Conservation (phyloP, 2,113 vertebrate genomes). For the Myxocyprinus asiaticus region DNA sequence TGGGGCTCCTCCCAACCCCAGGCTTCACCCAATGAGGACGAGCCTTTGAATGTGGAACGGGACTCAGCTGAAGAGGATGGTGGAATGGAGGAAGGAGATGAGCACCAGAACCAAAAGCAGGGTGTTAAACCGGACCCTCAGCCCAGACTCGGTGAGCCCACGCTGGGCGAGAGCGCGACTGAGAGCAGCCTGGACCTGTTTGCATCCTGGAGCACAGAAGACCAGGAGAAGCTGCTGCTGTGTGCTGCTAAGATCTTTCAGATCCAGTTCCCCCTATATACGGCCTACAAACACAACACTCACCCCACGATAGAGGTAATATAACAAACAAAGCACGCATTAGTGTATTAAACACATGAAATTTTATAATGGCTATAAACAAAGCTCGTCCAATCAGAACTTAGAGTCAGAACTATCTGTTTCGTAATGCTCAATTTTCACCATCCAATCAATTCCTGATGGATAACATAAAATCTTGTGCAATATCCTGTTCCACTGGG, state of each 20-base stretch:
- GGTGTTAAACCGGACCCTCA: constrained; percentile 69
- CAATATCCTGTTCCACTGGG: too few species aligned
- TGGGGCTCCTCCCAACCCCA: constrained; percentile 81
- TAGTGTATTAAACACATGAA: too few species aligned
- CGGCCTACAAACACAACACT: constrained; percentile 99
- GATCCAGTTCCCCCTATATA: constrained; percentile 98
- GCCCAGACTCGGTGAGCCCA: constrained; percentile 67
- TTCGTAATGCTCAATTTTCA: too few species aligned
- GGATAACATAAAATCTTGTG: too few species aligned
- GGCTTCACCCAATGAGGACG: constrained; percentile 77
- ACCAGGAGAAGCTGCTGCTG: constrained; percentile 94
- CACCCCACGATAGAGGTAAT: constrained; percentile 97
- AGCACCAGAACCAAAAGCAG: constrained; percentile 38
- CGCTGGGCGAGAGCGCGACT: constrained; percentile 66
- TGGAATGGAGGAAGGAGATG: constrained; percentile 66
- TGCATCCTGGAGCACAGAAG: constrained; percentile 92
- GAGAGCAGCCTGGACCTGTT: constrained; percentile 81
- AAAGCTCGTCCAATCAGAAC: too few species aligned
- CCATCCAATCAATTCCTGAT: too few species aligned
- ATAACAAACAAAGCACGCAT: constrained; percentile 42
- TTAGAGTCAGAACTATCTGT: too few species aligned
- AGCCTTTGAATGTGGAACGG: constrained; percentile 89
- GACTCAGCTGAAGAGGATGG: constrained; percentile 84
- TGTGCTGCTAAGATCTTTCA: constrained; percentile 99
- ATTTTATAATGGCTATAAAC: too few species aligned